Percentiles rank a stretch among this genome's conserved stretches.
These are phyloP conservation scores for Trichonephila clavipes DNA, from an alignment of 1,140 invertebrate species.

Conservation along the genomic window DNA sequence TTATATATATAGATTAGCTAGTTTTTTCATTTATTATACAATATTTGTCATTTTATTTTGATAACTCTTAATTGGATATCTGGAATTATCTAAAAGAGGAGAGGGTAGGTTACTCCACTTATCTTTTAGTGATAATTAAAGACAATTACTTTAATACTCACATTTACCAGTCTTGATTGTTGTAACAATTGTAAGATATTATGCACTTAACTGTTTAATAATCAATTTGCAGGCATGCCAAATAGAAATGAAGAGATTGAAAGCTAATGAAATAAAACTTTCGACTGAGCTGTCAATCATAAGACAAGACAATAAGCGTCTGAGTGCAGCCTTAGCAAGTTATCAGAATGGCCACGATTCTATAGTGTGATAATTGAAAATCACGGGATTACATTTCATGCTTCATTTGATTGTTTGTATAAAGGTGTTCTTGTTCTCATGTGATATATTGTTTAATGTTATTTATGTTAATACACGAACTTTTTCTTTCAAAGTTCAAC, in stretches of 20 bases:
- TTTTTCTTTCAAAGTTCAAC: background rate
- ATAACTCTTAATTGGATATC: no score
- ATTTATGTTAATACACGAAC: background rate
- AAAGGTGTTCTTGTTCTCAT: background rate
- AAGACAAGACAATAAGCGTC: conserved; percentile 87
- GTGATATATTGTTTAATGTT: conserved; percentile 1
- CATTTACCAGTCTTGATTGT: no score
- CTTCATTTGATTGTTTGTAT: conserved; percentile 12
- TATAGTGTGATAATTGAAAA: conserved; percentile 24
- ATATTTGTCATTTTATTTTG: no score
- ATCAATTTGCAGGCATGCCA: conserved; percentile 88
- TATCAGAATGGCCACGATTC: conserved; percentile 59
- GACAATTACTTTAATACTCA: no score
- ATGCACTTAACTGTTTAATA: background rate
- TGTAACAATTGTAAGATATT: background rate
- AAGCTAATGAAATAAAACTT: conserved; percentile 91
- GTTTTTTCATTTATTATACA: no score
- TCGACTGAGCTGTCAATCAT: conserved; percentile 90
- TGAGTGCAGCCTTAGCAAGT: conserved; percentile 29
- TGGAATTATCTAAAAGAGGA: no score
- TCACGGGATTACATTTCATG: background rate
- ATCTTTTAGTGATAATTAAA: no score
- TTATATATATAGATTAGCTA: no score
- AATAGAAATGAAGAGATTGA: conserved; percentile 93
- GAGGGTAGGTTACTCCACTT: no score